Evolutionary conservation across 1,140 invertebrate genomes (phyloP).

Genomic region (Nixonia krombeini): DNA sequence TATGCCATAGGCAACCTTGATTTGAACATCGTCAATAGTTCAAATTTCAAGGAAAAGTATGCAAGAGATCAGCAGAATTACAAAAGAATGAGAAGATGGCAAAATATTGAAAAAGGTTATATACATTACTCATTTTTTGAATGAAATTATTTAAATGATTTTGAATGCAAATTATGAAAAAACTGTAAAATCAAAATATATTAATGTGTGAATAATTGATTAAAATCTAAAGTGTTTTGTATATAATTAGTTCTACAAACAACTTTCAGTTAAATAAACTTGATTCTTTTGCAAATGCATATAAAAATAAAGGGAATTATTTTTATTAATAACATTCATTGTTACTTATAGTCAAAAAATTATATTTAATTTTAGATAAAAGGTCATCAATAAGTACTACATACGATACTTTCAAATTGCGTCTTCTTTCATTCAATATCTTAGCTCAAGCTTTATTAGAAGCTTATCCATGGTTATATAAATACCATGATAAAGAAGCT

Average conservation of each 20-base stretch:
- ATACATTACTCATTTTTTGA: not conserved
- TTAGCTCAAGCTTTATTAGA: slow-evolving; percentile 87
- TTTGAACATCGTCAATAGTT: slow-evolving; percentile 11
- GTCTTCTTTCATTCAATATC: slow-evolving; percentile 87
- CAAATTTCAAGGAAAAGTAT: slow-evolving; percentile 1
- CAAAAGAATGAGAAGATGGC: slow-evolving; percentile 61
- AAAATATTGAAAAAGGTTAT: slow-evolving; percentile 48
- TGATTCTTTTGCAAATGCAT: no score
- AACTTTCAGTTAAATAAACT: no score
- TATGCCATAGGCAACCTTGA: slow-evolving; percentile 13
- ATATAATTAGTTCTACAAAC: no score
- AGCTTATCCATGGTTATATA: slow-evolving; percentile 83
- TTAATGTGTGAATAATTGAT: no score
- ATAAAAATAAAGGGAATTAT: no score
- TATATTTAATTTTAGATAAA: no score
- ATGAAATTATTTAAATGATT: not conserved
- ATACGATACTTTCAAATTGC: slow-evolving; percentile 60
- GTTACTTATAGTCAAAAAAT: no score
- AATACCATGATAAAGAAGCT: slow-evolving; percentile 72
- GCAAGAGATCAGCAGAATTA: slow-evolving; percentile 52
- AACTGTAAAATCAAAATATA: no score
- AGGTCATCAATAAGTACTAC: no score
- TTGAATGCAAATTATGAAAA: no score
- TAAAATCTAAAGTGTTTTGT: no score
- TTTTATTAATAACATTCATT: no score